Base-by-base conservation (phyloP, 1,140 invertebrate genomes). In the Drosophila nigromelanica region DNA sequence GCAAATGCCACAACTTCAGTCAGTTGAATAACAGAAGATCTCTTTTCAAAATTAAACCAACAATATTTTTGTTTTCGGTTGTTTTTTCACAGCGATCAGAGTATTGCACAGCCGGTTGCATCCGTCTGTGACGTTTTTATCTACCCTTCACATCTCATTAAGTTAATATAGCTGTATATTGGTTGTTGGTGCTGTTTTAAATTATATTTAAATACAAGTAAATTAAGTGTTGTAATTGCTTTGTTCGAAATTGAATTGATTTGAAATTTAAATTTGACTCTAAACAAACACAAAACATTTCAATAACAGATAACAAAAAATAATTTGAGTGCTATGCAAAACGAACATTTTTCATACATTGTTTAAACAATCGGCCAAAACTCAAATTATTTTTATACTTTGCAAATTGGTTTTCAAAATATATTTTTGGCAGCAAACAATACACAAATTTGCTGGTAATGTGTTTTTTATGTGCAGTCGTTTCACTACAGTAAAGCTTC, bases 141-240 rank as follows among this genome's bases (percentile, higher is more conserved):
- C 5, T 4, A 7, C 18, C 2, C 11, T 15, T 15, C 15, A 39
- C 30, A 6, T 35, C 11, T 54, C 8, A 45, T 21, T 21, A 8
- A 18, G 10, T 18, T 30, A 5, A n/a, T 50, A 4, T 30, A 14
- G 0, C 4, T 14, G 5, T 30, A 7, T 33, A 6, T 60, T 48
- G 39, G 45, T 12, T 67, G 58, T 50, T 59, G 73, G 27, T 43
- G 45, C 3, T 14, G n/a, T 40, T 40, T 78, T 58, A 60, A 79
- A 83, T 79, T 82, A 48, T 52, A 73, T 83, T 76, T 67, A 50
- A 51, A 75, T 60, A 47, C 42, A 33, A 68, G 18, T 43, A 39
- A 67, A 76, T 76, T 66, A 45, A 43, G 39, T 67, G 15, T 37
- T 40, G 42, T 63, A 52, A 78, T 74, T 71, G 48, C 27, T 10